A percentile compares a stretch with the other conserved stretches of the same genome.
Evolutionary conservation across 2,888 invertebrate species (phyloP).

Genomic region (Lissocephala sabroskyi): DNA sequence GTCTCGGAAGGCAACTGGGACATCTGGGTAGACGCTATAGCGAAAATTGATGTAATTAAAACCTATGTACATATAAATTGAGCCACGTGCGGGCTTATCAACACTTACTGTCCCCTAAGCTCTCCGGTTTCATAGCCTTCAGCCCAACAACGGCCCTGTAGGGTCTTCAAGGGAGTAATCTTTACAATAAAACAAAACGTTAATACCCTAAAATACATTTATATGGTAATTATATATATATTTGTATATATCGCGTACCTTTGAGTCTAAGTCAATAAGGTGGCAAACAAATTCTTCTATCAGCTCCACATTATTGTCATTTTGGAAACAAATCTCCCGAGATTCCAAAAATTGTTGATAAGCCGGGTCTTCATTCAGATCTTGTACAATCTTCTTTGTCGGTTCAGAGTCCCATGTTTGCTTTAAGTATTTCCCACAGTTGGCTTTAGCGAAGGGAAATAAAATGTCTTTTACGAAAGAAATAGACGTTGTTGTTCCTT

Average conservation of each 20-base stretch:
- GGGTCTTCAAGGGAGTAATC: conserved; percentile 83
- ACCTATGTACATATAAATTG: too few relatives aligned
- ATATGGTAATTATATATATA: too few relatives aligned
- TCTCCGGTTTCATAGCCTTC: conserved; percentile 85
- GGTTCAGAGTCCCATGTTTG: conserved; percentile 80
- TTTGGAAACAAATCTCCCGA: neutral
- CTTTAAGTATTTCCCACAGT: conserved; percentile 81
- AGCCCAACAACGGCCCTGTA: conserved; percentile 94
- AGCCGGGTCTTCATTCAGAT: conserved; percentile 75
- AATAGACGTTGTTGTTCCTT: conserved; percentile 83
- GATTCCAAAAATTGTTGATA: conserved; percentile 38
- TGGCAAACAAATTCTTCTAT: conserved; percentile 82
- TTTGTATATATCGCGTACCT: too few relatives aligned
- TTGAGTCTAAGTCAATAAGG: conserved; percentile 87
- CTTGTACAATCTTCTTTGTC: conserved; percentile 79
- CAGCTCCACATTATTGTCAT: conserved; percentile 72
- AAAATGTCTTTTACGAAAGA: conserved; percentile 84
- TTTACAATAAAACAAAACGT: too few relatives aligned
- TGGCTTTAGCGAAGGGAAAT: conserved; percentile 83
- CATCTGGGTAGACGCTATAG: conserved; percentile 89
- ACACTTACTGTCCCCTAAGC: conserved; percentile 91
- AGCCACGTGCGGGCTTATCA: too few relatives aligned
- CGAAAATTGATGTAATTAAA: neutral
- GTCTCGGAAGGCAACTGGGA: conserved; percentile 80
- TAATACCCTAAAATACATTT: too few relatives aligned